phyloP scores from a whole-genome alignment of 2,113 vertebrate genomes.

The Chamaea fasciata region DNA sequence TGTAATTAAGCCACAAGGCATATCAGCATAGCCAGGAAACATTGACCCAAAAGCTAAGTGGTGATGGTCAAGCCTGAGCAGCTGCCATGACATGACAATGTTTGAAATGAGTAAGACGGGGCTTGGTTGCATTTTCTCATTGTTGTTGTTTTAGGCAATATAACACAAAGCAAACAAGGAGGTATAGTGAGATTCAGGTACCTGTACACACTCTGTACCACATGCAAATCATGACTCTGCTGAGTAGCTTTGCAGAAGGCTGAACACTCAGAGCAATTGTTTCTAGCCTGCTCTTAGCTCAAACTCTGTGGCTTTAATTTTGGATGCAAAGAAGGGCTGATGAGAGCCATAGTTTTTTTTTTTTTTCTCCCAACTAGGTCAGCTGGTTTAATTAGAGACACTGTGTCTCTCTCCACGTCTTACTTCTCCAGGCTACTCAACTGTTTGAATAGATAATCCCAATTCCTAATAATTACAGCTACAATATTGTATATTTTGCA shows the following conservation, averaged over 20 bases:
- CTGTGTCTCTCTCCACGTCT: neutral
- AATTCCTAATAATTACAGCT: constrained; percentile 39
- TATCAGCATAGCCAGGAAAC: neutral
- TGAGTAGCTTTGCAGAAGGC: neutral
- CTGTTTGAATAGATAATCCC: constrained; percentile 41
- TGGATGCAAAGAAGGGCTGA: neutral
- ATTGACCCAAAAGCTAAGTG: neutral
- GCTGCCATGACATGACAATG: neutral
- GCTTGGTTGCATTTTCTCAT: neutral
- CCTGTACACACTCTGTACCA: neutral
- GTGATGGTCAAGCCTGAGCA: neutral
- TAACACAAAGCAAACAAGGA: neutral
- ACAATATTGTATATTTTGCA: neutral
- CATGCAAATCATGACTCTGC: neutral
- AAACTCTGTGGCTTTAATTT: neutral
- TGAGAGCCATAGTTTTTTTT: neutral
- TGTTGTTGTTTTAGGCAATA: neutral
- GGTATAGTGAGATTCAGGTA: neutral
- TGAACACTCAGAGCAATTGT: neutral
- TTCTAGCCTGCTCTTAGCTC: neutral
- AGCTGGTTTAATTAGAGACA: constrained; percentile 19
- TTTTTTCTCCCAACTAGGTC: constrained; percentile 28
- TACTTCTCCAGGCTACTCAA: constrained; percentile 23
- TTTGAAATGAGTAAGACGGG: neutral
- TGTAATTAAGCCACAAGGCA: constrained; percentile 34